Base-by-base conservation (phyloP, 2,113 vertebrate species). In the Labeo catla region DNA sequence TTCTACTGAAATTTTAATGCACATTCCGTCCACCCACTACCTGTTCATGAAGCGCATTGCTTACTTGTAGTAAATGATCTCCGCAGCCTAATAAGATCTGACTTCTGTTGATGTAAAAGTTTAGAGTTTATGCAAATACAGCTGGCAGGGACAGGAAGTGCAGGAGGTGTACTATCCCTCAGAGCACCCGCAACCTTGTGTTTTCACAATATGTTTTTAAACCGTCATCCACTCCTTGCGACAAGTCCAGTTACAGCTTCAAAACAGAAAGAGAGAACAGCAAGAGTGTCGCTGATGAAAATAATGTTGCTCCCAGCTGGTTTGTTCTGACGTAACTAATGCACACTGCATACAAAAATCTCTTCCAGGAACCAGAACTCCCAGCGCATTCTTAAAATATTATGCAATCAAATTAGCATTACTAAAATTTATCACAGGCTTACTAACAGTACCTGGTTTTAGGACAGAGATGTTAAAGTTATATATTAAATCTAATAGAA, bases 51-150 rank as follows among this genome's bases (percentile, higher is more conserved):
- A 85, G 81, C 39, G 6, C 28, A 15, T n/a, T 3, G 1, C 66
- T 76, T 8, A 21, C 49, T 68, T 54, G 34, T 61, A 36, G 59
- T 6, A 68, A 81, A 39, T 81, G 76, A 74, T 81, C 59, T 77
- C 34, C 15, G 72, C 82, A 74, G 54, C 81, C 88, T 92, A 91
- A 92, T 90, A 87, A 88, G 83, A 89, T 89, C 84, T 88, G 88
- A 65, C 88, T 92, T 90, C 80, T 8, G 81, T 89, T 90, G 87
- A 91, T 83, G 80, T 92, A 88, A 92, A 90, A 88, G 85, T 86
- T 89, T 88, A 88, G 76, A 88, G 85, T 79, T 81, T 76, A 87
- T 50, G 54, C 57, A 65, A 78, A 78, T 84, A 52, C 47, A 84
- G 85, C 81, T 76, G 81, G 57, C 86, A 78, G 59, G 61, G 78